Percentiles rank a stretch among this genome's conserved stretches.
Conservation (phyloP, 2,113 vertebrate genomes). For the Dasypus novemcinctus region DNA sequence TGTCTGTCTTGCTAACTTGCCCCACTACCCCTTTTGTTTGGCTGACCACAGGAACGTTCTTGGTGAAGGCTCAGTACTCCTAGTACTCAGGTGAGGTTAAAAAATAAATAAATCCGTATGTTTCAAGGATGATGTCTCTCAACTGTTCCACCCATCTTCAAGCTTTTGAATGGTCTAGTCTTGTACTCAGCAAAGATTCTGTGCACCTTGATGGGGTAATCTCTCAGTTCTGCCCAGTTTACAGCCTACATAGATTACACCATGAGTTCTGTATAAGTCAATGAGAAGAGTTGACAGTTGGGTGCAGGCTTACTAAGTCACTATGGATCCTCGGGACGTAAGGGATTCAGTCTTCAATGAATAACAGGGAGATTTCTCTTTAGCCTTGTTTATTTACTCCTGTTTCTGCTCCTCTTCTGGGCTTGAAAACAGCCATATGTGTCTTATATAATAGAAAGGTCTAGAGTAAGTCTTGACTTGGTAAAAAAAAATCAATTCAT, state of each 20-base stretch:
- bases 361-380: not conserved
- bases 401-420: not conserved
- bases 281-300: not conserved
- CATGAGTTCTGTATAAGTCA: not conserved
- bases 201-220: rapidly evolving
- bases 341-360: not conserved
- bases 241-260: not conserved
- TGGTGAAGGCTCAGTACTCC: not conserved
- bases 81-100: not conserved
- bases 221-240: not conserved
- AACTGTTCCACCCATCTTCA: not conserved
- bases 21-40: not conserved
- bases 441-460: not conserved
- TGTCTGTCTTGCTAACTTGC: not conserved
- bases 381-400: not conserved
- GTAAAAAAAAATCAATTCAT: not conserved
- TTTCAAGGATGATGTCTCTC: not conserved
- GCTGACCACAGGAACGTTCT: not conserved
- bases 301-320: not conserved
- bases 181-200: not conserved
- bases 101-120: too few species aligned
- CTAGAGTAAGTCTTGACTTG: not conserved
- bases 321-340: not conserved
- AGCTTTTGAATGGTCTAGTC: not conserved
- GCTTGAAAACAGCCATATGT: not conserved